Evolutionary conservation across 92 coral and sea anemone species (phyloP), one percentile per base, ranked within the genome.

Genomic region (Heliopora coerulea): DNA sequence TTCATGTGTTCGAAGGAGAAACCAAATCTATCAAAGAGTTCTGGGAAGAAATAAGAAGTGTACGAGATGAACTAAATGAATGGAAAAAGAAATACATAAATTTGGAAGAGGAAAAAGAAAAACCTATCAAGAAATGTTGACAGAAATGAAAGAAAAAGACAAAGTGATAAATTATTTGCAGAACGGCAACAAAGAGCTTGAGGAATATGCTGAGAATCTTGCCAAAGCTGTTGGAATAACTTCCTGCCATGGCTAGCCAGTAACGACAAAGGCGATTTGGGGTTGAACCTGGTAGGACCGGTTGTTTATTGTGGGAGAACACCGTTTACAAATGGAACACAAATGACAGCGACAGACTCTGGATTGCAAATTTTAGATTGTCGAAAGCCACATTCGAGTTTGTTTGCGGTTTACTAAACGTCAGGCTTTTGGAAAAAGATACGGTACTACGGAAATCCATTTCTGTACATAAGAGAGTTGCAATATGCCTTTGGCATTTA

Each of bases 1-100:
- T 82, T 74, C 86, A 74, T 20, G 65, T 80, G 50, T 39, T 44
- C 25, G 84, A 80, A 18, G 84, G 84, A 20, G 79, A 72, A 68
- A 54, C 72, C 20, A 72, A 59, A 49, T 8, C 74, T 30, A 12
- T 80, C 25, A 9, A 49, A 20, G 78, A 79, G 44, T 66, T 78
- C 10, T 30, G 32, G 25, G 23, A 77, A 11, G 25, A 77, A 66
- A 78, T 78, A 34, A 34, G 34, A 78, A 49, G 14, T 21, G 46
- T 79, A 14, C 7, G 27, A 4, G 70, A 69, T 79, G 83, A 68
- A 29, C 58, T 79, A 58, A 64, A 25, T 26, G 83, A 79, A 26
- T 79, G 78, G 83, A 68, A 49, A 79, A 5, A 17, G 13, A 68
- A 52, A 30, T 23, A 32, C 49, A 73, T 35, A 35, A 80, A 46